These are phyloP conservation scores for Holcopasites calliopsidis DNA, from an alignment of 1,140 invertebrate species.

Conservation along the genomic window DNA sequence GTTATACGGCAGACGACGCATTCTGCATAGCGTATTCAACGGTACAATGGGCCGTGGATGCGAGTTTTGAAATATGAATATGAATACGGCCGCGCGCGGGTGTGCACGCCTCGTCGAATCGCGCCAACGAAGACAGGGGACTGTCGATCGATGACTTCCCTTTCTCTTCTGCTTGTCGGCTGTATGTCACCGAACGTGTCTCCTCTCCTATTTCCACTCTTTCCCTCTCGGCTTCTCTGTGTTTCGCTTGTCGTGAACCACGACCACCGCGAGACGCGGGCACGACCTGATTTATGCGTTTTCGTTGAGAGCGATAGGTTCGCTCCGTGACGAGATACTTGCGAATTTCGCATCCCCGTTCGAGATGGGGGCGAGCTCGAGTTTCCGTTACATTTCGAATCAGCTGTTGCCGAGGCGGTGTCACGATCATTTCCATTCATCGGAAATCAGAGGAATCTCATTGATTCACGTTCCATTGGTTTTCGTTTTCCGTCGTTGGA, in stretches of 20 bases:
- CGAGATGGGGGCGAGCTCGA: background rate
- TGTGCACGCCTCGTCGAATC: conserved; percentile 63
- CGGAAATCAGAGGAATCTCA: background rate
- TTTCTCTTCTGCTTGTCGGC: conserved; percentile 20
- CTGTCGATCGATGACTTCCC: conserved; percentile 61
- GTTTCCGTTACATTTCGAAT: background rate
- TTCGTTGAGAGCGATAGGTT: conserved; percentile 31
- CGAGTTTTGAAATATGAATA: conserved; percentile 73
- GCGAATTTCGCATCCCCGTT: background rate
- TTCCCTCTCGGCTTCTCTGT: background rate
- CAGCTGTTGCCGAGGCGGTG: background rate
- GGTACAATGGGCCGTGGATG: conserved; percentile 69
- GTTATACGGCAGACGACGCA: conserved; percentile 69
- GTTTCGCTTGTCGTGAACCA: background rate
- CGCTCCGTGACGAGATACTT: conserved; percentile 1
- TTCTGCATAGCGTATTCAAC: conserved; percentile 70
- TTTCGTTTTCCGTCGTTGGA: conserved; percentile 21
- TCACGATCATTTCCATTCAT: background rate
- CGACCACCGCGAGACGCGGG: conserved; percentile 24
- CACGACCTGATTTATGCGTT: conserved; percentile 47
- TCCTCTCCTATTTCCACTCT: background rate
- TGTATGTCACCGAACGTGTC: conserved; percentile 11
- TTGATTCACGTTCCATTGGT: conserved; percentile 11
- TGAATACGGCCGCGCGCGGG: conserved; percentile 63
- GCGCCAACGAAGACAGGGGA: conserved; percentile 60